Conservation (phyloP, 2,888 invertebrate species). For the Neoitamus cyanurus region DNA sequence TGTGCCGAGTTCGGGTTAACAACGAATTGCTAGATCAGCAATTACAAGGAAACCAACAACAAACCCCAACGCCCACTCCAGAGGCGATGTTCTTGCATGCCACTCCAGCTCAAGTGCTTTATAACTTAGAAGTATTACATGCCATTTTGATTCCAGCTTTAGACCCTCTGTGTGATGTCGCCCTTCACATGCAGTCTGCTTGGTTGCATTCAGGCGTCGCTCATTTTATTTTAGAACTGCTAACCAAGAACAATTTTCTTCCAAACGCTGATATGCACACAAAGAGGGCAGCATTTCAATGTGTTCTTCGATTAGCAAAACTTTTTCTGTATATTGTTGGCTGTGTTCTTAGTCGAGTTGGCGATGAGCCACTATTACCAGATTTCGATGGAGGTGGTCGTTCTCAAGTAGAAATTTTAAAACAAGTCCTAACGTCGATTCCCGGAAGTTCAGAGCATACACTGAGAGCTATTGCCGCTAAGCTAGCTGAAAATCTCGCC, state of each 20-base stretch:
- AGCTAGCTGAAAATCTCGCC: constrained; percentile 83
- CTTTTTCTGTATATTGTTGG: constrained; percentile 88
- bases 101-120: constrained; percentile 80
- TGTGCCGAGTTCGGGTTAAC: constrained; percentile 58
- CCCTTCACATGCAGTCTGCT: constrained; percentile 71
- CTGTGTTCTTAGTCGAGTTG: constrained; percentile 76
- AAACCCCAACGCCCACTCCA: constrained; percentile 64
- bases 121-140: constrained; percentile 85
- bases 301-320: constrained; percentile 89
- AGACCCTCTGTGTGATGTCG: constrained; percentile 79
- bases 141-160: constrained; percentile 91
- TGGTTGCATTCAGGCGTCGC: constrained; percentile 72
- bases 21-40: constrained; percentile 48
- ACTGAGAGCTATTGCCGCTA: constrained; percentile 83
- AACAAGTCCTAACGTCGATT: constrained; percentile 81
- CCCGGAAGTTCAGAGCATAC: constrained; percentile 89
- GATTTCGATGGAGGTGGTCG: constrained; percentile 66
- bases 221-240: constrained; percentile 79
- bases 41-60: constrained; percentile 32
- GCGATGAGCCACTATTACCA: constrained; percentile 70
- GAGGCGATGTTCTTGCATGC: constrained; percentile 77
- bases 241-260: constrained; percentile 87
- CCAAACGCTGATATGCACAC: constrained; percentile 81
- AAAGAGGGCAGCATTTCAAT: constrained; percentile 84
- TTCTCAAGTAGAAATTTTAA: constrained; percentile 73